Evolutionary conservation across 2,113 vertebrate genomes (phyloP).

Genomic region (Hassar affinis): DNA sequence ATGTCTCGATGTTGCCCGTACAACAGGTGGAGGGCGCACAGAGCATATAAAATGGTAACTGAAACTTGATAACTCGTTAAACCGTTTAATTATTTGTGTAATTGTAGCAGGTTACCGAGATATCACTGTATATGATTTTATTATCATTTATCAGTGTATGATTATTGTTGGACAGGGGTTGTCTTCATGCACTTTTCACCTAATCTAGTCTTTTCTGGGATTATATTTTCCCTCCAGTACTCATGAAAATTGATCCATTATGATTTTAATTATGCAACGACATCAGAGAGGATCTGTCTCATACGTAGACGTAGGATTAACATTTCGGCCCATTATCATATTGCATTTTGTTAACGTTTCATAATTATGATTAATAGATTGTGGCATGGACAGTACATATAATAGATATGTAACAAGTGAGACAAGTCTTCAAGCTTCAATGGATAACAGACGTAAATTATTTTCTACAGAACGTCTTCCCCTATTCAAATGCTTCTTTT

Average conservation of each 20-base stretch:
- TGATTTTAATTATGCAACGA: neutral
- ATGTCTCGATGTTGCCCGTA: too few relatives aligned
- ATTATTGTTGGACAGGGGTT: neutral
- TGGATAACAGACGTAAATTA: neutral
- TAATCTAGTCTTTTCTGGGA: neutral
- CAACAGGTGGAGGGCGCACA: too few relatives aligned
- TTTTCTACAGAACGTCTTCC: conserved; percentile 6
- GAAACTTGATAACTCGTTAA: too few relatives aligned
- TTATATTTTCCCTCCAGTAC: neutral
- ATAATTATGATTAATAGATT: neutral
- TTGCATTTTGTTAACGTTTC: neutral
- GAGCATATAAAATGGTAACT: too few relatives aligned
- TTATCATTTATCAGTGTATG: neutral
- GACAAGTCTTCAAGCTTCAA: neutral
- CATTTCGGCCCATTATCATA: neutral
- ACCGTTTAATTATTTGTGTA: neutral
- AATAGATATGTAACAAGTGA: neutral
- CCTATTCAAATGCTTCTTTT: conserved; percentile 5
- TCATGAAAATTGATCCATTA: neutral
- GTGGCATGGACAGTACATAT: too few relatives aligned
- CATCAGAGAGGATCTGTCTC: neutral
- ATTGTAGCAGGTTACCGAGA: neutral
- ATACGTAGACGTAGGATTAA: conserved; percentile 1
- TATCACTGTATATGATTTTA: neutral
- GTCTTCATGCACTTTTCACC: neutral